Evolutionary conservation across 2,888 invertebrate species (phyloP).

Genomic region (Orchestes rusci): DNA sequence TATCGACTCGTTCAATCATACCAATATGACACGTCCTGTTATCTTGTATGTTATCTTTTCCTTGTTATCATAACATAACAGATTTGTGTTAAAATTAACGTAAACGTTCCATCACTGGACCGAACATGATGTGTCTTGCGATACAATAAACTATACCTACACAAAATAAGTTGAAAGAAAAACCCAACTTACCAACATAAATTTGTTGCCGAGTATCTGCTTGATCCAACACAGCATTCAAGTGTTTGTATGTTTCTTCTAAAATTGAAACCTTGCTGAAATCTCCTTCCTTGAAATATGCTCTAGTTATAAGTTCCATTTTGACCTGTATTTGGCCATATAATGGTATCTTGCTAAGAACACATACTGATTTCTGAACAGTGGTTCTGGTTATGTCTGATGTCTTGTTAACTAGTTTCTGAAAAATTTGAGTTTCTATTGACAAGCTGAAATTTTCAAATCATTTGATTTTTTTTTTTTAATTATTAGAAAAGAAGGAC

Average conservation of each 20-base stretch:
- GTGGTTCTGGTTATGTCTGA: conserved; percentile 95
- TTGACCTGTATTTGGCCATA: conserved; percentile 94
- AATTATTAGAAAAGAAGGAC: no score
- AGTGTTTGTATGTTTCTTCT: conserved; percentile 85
- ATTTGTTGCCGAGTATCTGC: conserved; percentile 56
- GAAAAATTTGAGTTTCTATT: conserved; percentile 36
- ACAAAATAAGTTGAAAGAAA: no score
- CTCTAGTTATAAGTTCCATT: conserved; percentile 91
- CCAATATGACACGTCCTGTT: no score
- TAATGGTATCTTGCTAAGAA: conserved; percentile 81
- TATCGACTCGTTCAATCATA: no score
- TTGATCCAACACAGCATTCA: conserved; percentile 73
- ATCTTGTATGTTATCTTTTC: no score
- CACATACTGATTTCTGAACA: conserved; percentile 97
- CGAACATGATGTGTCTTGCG: no score
- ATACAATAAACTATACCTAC: no score
- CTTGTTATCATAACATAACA: no score
- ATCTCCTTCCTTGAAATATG: conserved; percentile 94
- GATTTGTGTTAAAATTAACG: conserved; percentile 1
- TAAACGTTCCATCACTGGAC: no score
- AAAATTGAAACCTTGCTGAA: conserved; percentile 81
- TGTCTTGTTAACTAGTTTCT: conserved; percentile 87
- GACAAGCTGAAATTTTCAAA: no score
- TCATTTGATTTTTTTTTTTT: neutral
- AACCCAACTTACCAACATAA: conserved; percentile 63